phyloP scores from a whole-genome alignment of 2,797 vertebrate species.

The Buceros bicornis region DNA sequence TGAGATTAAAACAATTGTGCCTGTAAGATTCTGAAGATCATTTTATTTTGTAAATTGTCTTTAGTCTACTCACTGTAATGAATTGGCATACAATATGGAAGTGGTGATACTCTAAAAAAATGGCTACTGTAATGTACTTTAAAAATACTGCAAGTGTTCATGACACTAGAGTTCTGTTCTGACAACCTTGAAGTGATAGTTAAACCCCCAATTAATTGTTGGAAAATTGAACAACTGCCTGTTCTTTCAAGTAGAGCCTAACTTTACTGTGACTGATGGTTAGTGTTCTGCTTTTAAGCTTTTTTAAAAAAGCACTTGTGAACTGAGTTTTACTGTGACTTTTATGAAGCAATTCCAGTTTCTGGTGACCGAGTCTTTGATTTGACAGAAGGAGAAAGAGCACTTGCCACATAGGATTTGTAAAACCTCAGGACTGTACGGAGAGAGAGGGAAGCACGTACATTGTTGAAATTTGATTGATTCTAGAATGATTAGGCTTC shows the following conservation, averaged over 20 bases:
- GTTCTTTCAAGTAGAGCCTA: neutral
- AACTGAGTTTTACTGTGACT: neutral
- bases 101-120: neutral
- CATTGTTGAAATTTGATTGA: neutral
- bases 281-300: neutral
- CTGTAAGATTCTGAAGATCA: neutral
- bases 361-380: neutral
- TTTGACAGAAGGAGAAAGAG: neutral
- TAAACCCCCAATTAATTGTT: neutral
- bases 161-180: neutral
- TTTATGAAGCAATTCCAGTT: neutral
- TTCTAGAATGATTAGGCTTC: neutral
- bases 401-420: neutral
- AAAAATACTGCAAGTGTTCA: neutral
- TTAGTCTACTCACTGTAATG: neutral
- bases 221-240: neutral
- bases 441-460: neutral
- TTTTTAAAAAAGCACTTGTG: neutral
- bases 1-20: neutral
- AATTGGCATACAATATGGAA: neutral
- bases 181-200: neutral
- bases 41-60: neutral
- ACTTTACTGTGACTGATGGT: neutral
- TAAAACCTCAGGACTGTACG: neutral
- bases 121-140: neutral